Percentiles rank a stretch among this genome's conserved stretches.
Evolutionary conservation across 2,113 vertebrate species (phyloP).

Genomic region (Trachemys scripta): DNA sequence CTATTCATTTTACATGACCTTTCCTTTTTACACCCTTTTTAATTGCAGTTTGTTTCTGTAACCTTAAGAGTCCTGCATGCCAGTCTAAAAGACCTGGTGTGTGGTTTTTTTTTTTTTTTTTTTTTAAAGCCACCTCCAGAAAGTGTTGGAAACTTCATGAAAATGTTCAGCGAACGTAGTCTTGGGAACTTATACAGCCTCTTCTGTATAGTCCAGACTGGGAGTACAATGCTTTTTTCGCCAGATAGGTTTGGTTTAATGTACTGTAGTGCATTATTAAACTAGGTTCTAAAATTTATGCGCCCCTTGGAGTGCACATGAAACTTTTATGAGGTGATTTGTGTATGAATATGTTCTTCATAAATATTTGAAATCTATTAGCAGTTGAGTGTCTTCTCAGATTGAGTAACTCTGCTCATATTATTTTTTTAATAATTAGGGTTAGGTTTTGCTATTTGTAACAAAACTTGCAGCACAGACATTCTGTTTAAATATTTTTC

Average conservation of each 20-base stretch:
- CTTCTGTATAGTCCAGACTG: background rate
- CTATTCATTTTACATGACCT: constrained; percentile 63
- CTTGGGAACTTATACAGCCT: background rate
- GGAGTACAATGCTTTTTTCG: background rate
- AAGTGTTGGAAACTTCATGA: background rate
- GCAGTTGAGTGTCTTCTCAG: background rate
- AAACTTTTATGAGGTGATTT: background rate
- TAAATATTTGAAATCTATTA: background rate
- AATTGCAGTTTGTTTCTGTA: constrained; percentile 59
- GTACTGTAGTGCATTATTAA: background rate
- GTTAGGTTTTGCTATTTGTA: fast-evolving
- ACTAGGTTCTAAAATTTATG: background rate
- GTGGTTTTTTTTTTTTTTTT: background rate
- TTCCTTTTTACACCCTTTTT: constrained; percentile 63
- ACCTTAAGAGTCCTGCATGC: constrained; percentile 1
- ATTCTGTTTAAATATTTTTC: background rate
- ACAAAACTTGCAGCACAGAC: background rate
- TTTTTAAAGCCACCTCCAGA: constrained; percentile 29
- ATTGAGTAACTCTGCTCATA: background rate
- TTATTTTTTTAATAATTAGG: background rate
- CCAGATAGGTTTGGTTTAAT: background rate
- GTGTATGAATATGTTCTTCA: background rate
- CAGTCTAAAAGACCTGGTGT: background rate
- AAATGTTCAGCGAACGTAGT: background rate
- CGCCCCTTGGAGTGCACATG: background rate